A percentile compares a stretch with the other conserved stretches of the same genome.
Conservation (phyloP, 2,888 invertebrate genomes). For the Flabesymbios commensalis region DNA sequence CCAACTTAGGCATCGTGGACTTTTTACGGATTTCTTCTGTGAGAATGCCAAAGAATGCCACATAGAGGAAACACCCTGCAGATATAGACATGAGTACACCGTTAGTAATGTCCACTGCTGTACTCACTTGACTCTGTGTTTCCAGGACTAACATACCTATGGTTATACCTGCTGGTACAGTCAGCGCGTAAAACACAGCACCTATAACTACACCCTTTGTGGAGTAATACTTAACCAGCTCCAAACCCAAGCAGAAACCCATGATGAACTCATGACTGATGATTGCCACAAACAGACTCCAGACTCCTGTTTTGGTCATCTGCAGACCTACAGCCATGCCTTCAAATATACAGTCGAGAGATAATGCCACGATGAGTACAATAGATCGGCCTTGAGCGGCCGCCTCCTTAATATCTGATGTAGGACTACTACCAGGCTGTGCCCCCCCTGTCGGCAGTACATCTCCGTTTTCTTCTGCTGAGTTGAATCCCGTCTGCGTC, state of each 20-base stretch:
- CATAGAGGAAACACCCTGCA: conserved; percentile 19
- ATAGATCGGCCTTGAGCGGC: conserved; percentile 5
- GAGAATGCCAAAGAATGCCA: conserved; percentile 19
- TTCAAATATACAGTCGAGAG: conserved; percentile 24
- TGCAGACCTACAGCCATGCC: conserved; percentile 19
- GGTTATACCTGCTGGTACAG: too few species aligned
- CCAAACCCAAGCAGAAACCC: conserved; percentile 17
- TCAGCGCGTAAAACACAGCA: too few species aligned
- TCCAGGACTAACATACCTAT: too few species aligned
- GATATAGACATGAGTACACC: conserved; percentile 12
- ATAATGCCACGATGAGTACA: conserved; percentile 18
- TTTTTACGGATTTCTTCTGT: conserved; percentile 9
- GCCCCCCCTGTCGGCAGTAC: too few species aligned
- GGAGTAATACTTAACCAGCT: conserved; percentile 10
- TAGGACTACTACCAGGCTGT: too few species aligned
- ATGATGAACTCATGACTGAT: conserved; percentile 20
- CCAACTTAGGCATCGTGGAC: conserved; percentile 8
- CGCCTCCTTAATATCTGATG: too few species aligned
- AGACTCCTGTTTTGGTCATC: conserved; percentile 2
- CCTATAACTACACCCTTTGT: not conserved
- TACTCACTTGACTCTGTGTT: too few species aligned
- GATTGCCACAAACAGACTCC: conserved; percentile 18
- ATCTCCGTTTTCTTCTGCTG: too few species aligned
- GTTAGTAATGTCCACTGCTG: conserved; percentile 6
- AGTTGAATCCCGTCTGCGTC: too few species aligned